Conservation (phyloP, 2,113 vertebrate genomes). For the Lasiurus cinereus region DNA sequence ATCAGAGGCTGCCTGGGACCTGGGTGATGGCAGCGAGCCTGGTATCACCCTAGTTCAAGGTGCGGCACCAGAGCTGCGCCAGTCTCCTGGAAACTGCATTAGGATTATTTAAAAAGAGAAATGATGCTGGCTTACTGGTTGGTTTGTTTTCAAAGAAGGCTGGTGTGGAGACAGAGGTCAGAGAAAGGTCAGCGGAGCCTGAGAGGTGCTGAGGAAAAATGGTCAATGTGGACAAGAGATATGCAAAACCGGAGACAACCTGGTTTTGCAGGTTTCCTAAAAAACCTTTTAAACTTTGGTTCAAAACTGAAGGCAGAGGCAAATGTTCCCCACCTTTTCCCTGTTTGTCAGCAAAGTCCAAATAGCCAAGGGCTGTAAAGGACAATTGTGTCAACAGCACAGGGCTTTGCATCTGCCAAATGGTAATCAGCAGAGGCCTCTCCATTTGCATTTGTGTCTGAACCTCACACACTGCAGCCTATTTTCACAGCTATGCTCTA, state of each 20-base stretch:
- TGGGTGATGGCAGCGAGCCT: neutral
- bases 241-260: neutral
- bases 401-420: constrained; percentile 71
- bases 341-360: constrained; percentile 56
- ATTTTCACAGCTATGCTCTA: constrained; percentile 63
- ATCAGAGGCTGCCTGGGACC: neutral
- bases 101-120: neutral
- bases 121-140: neutral
- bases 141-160: constrained; percentile 42
- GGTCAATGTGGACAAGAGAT: neutral
- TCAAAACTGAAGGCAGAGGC: constrained; percentile 59
- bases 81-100: neutral
- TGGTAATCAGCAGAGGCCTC: constrained; percentile 47
- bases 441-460: constrained; percentile 31
- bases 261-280: neutral
- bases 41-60: neutral
- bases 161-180: constrained; percentile 11
- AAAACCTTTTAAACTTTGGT: constrained; percentile 56
- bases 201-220: neutral
- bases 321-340: constrained; percentile 69
- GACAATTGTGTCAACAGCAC: constrained; percentile 69
- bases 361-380: constrained; percentile 67
- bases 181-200: neutral
- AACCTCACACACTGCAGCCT: neutral
- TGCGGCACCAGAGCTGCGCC: neutral